Evolutionary conservation across 1,140 invertebrate species (phyloP), one percentile per base, ranked within the genome.

Genomic region (Hypothenemus hampei): DNA sequence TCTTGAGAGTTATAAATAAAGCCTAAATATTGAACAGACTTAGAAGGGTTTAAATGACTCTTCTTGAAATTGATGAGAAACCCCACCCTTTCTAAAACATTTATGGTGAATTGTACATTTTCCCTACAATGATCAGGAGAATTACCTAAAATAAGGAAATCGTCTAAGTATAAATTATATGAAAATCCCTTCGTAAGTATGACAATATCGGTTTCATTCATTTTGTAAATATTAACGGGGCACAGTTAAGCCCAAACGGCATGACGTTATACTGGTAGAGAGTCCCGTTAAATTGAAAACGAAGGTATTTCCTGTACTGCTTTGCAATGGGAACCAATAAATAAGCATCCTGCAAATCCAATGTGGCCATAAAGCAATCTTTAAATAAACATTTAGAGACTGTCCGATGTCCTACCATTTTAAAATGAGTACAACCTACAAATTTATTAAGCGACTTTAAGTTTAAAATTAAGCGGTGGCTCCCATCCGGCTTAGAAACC

Each of bases 331-430:
- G 19, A 41, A 41, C 13, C 13, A 41, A 41, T 8, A 41, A 41
- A 41, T 41, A 41, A 19, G 39, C 39, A 10, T 41, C 39, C 1
- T 36, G n/a, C 15, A 36, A 15, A 13, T 36, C 33, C 8, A 36
- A 11, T 19, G 20, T 19, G 8, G 15, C 15, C 39, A 41, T 20
- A 20, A 1, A 41, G 20, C 39, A 41, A 8, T 41, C 47, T 29
- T 16, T 26, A 8, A 43, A 46, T 16, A 69, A 55, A 45, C 62
- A 16, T 26, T 47, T 55, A 13, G 20, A 6, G 5, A 26, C 52
- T 11, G 41, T 47, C 13, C 43, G 31, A 18, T 47, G 11, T 37
- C 13, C 39, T 22, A 19, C 19, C 19, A 18, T 20, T 18, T 41
- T 41, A 41, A 20, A 41, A 15, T 41, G 13, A 8, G 5, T 6